phyloP scores from a whole-genome alignment of 1,140 invertebrate genomes.

The Pseudomyrmex concolor region DNA sequence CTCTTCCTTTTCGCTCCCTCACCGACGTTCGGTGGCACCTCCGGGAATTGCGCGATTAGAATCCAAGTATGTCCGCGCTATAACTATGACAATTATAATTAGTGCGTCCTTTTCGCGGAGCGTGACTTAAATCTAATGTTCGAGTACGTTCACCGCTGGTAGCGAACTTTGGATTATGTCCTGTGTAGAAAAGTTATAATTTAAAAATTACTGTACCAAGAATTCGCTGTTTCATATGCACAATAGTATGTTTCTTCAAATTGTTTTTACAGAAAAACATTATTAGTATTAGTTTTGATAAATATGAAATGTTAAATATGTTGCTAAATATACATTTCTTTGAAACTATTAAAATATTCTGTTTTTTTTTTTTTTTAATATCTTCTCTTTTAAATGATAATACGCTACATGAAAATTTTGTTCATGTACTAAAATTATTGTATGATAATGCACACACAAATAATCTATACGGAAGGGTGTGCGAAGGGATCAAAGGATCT shows the following conservation, averaged over 20 bases:
- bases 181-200: background rate
- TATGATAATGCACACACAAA: background rate
- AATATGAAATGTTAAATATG: background rate
- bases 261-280: too few relatives aligned
- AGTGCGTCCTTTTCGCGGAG: background rate
- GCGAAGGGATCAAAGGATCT: conserved; percentile 38
- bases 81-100: conserved; percentile 25
- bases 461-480: conserved; percentile 21
- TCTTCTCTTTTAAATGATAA: background rate
- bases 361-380: background rate
- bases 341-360: background rate
- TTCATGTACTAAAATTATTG: background rate
- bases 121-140: background rate
- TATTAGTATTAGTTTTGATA: background rate
- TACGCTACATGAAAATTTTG: background rate
- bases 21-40: conserved; percentile 58
- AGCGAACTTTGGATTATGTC: background rate
- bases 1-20: conserved; percentile 67
- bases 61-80: background rate
- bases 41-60: conserved; percentile 55
- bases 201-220: background rate
- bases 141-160: too few relatives aligned
- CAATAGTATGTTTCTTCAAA: background rate
- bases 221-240: background rate
- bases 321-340: background rate